Evolutionary conservation across 2,797 vertebrate species (phyloP).

Genomic region (Bufotes viridis): DNA sequence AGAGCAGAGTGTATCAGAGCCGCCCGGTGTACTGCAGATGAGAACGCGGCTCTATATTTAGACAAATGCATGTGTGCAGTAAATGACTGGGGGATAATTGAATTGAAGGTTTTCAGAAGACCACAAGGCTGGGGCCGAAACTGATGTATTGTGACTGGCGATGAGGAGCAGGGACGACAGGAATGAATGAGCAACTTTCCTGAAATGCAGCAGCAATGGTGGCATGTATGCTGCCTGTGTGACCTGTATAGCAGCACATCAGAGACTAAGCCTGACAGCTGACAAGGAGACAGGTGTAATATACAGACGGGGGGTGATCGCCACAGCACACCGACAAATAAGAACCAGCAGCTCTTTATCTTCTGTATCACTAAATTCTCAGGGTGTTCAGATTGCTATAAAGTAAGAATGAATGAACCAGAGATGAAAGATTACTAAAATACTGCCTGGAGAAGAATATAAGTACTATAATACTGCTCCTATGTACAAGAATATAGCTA

Average conservation of each 20-base stretch:
- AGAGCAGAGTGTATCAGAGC: not conserved
- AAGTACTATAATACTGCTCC: not conserved
- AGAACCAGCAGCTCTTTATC: not conserved
- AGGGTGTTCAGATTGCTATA: not conserved
- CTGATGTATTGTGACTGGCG: constrained; percentile 28
- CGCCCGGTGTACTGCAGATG: not conserved
- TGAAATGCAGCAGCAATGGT: not conserved
- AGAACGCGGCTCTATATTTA: constrained; percentile 51
- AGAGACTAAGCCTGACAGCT: not conserved
- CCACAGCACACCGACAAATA: not conserved
- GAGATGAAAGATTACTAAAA: not conserved
- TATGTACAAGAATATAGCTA: not conserved
- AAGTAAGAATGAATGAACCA: not conserved
- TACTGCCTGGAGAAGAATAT: not conserved
- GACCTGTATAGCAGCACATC: not conserved
- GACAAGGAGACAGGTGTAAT: not conserved
- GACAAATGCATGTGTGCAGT: constrained; percentile 32
- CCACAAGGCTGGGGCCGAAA: constrained; percentile 18
- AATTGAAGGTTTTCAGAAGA: constrained; percentile 47
- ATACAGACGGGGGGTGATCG: not conserved
- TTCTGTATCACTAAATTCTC: not conserved
- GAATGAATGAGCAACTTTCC: not conserved
- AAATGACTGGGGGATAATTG: constrained; percentile 51
- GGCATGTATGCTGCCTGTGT: not conserved
- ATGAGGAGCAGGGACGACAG: constrained; percentile 18